A percentile compares a stretch with the other conserved stretches of the same genome.
Conservation (phyloP, 2,797 vertebrate genomes). For the Parauchenoglanis punctatus region DNA sequence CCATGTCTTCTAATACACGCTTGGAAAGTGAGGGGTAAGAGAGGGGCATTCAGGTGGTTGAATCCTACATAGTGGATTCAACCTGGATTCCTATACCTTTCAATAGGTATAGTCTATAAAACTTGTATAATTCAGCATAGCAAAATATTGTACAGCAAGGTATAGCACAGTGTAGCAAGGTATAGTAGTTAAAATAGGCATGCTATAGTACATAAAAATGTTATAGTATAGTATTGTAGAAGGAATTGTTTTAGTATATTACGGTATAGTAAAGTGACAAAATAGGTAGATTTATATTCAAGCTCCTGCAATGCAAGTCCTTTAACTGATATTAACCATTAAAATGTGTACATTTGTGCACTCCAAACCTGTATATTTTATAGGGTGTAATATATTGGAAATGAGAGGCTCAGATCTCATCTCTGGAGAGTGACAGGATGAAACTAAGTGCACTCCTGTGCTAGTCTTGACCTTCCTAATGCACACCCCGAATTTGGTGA, state of each 20-base stretch:
- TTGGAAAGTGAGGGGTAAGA: too few species aligned
- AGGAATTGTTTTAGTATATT: neutral
- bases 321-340: neutral
- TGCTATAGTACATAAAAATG: too few species aligned
- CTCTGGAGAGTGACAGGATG: neutral
- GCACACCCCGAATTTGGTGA: neutral
- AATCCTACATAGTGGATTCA: too few species aligned
- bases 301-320: neutral
- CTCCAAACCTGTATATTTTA: neutral
- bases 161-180: neutral
- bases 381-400: neutral
- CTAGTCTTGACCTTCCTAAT: too few species aligned
- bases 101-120: too few species aligned
- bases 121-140: too few species aligned
- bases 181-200: too few species aligned
- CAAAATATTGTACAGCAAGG: too few species aligned
- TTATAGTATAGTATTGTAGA: too few species aligned
- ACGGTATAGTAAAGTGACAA: neutral
- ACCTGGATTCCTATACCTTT: too few species aligned
- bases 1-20: too few species aligned
- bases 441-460: neutral
- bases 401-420: neutral
- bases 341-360: neutral
- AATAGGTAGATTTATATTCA: neutral
- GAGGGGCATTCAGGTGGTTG: too few species aligned